phyloP scores from a whole-genome alignment of 2,888 invertebrate genomes.

The Cerceris rybyensis region DNA sequence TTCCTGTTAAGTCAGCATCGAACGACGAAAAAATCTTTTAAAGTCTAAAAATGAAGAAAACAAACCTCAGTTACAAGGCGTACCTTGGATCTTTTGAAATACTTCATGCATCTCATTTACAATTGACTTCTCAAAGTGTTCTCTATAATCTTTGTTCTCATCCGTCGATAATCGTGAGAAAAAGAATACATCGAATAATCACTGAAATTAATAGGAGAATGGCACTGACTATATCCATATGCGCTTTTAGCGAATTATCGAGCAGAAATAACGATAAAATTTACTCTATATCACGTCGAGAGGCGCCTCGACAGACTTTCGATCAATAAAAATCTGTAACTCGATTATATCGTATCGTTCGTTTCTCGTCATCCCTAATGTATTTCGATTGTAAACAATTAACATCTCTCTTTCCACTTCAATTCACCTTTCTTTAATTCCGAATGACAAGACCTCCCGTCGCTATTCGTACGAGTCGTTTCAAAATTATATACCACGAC shows the following conservation, averaged over 20 bases:
- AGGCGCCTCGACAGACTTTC: conserved; percentile 25
- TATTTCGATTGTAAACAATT: conserved; percentile 35
- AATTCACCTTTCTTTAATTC: not conserved
- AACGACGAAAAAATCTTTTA: not conserved
- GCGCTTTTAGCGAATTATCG: conserved; percentile 25
- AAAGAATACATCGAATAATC: not conserved
- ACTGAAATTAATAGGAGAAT: conserved; percentile 24
- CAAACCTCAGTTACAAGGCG: not conserved
- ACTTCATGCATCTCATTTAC: too few relatives aligned
- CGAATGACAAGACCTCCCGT: conserved; percentile 11
- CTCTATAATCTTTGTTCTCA: too few relatives aligned
- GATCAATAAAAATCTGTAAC: conserved; percentile 24
- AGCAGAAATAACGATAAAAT: conserved; percentile 21
- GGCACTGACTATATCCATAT: conserved; percentile 20
- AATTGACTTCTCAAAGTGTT: too few relatives aligned
- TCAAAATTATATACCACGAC: too few relatives aligned
- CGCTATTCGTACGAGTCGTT: not conserved
- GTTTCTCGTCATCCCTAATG: conserved; percentile 13
- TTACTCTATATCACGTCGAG: conserved; percentile 32
- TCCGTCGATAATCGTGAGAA: not conserved
- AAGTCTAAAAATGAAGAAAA: not conserved
- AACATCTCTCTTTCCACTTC: conserved; percentile 1
- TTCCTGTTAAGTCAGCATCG: conserved; percentile 8
- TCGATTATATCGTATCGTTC: conserved; percentile 18
- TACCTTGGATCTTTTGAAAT: not conserved